These are phyloP conservation scores for Schizopygopsis malacanthus DNA, from an alignment of 2,797 vertebrate species.

Conservation along the genomic window DNA sequence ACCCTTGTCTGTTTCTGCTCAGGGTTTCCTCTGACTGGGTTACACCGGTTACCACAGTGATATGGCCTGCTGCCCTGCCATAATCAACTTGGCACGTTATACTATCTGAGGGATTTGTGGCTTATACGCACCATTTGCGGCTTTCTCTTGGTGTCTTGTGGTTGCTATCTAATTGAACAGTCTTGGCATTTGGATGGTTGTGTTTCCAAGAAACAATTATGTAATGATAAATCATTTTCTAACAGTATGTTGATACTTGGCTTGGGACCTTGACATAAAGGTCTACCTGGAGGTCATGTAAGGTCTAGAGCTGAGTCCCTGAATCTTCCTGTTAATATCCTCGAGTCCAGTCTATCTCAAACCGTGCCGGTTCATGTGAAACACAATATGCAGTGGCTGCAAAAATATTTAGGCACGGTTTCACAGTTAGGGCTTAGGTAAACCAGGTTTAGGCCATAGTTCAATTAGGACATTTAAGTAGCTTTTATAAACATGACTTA, in stretches of 20 bases:
- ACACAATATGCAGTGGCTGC: neutral
- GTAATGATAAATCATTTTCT: neutral
- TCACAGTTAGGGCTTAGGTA: too few relatives aligned
- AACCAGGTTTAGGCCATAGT: too few relatives aligned
- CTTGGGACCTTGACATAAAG: neutral
- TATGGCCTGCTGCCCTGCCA: slow-evolving; percentile 44
- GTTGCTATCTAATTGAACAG: slow-evolving; percentile 46
- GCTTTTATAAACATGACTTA: too few relatives aligned
- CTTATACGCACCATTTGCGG: slow-evolving; percentile 58
- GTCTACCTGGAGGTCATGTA: slow-evolving; percentile 26
- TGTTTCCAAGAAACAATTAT: slow-evolving; percentile 45
- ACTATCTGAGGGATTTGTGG: slow-evolving; percentile 51
- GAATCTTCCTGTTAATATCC: neutral
- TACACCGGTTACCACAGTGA: slow-evolving; percentile 59
- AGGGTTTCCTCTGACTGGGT: slow-evolving; percentile 58
- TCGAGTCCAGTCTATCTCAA: neutral
- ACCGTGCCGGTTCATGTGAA: slow-evolving; percentile 3
- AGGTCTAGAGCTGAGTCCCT: slow-evolving; percentile 35
- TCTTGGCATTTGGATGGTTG: slow-evolving; percentile 44
- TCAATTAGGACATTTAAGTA: too few relatives aligned
- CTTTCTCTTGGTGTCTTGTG: slow-evolving; percentile 45
- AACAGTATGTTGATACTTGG: slow-evolving; percentile 36
- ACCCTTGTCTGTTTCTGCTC: slow-evolving; percentile 26
- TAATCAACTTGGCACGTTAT: slow-evolving; percentile 58
- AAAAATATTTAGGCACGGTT: neutral